phyloP scores from a whole-genome alignment of 2,888 invertebrate species.

The Pyralis farinalis region DNA sequence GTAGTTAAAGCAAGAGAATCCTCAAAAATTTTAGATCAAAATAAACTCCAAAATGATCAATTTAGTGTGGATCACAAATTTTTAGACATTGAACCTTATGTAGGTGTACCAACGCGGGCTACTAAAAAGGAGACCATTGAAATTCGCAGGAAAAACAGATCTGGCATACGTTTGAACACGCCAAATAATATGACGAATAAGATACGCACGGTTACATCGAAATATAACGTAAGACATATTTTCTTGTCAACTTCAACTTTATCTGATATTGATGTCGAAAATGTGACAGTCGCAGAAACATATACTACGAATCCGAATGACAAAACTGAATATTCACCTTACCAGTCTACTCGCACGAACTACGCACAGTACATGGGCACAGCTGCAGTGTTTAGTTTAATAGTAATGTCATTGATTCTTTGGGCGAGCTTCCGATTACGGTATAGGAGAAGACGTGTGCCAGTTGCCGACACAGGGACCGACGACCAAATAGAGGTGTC shows the following conservation, averaged over 20 bases:
- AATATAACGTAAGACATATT: slow-evolving; percentile 29
- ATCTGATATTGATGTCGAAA: slow-evolving; percentile 29
- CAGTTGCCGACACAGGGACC: slow-evolving; percentile 41
- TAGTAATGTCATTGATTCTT: slow-evolving; percentile 76
- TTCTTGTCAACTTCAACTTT: slow-evolving; percentile 28
- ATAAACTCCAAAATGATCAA: slow-evolving; percentile 55
- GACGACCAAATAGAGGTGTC: slow-evolving; percentile 83
- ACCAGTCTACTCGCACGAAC: slow-evolving; percentile 48
- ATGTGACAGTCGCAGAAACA: slow-evolving; percentile 34
- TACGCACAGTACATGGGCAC: slow-evolving; percentile 76
- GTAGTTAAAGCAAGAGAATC: slow-evolving; percentile 47
- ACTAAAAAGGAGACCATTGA: slow-evolving; percentile 34
- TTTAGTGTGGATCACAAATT: slow-evolving; percentile 52
- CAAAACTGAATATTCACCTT: slow-evolving; percentile 60
- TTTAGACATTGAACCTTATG: slow-evolving; percentile 43
- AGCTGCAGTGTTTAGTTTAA: slow-evolving; percentile 78
- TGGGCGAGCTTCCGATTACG: slow-evolving; percentile 71
- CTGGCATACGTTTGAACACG: slow-evolving; percentile 62
- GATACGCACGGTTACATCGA: slow-evolving; percentile 17
- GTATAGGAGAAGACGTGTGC: slow-evolving; percentile 55
- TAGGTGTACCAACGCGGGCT: slow-evolving; percentile 30
- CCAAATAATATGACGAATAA: slow-evolving; percentile 44
- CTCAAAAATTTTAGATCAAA: slow-evolving; percentile 56
- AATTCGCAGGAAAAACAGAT: slow-evolving; percentile 35
- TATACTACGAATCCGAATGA: slow-evolving; percentile 47